phyloP scores from a whole-genome alignment of 2,888 invertebrate genomes.

The Himalopsyche japonica region DNA sequence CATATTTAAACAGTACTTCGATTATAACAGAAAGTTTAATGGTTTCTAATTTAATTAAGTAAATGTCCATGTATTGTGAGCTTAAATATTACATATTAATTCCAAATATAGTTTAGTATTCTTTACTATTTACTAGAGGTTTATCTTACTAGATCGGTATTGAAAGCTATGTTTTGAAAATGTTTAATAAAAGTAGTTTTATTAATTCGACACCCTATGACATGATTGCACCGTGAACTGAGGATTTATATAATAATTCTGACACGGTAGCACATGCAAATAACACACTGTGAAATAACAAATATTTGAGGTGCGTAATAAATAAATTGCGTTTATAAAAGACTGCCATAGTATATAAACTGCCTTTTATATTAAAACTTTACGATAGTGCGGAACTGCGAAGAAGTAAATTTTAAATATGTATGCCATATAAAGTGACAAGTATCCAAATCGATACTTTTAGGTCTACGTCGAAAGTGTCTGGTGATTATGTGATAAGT shows the following conservation, averaged over 20 bases:
- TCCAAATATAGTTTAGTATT: no score
- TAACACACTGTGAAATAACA: neutral
- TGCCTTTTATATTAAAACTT: constrained; percentile 33
- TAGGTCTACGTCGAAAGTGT: constrained; percentile 4
- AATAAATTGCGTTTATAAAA: constrained; percentile 28
- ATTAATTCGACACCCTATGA: neutral
- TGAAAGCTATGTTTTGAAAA: neutral
- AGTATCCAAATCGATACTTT: neutral
- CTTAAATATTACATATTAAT: no score
- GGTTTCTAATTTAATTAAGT: no score
- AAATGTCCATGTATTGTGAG: no score
- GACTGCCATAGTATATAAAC: constrained; percentile 41
- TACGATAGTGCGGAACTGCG: constrained; percentile 18
- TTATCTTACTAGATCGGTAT: no score
- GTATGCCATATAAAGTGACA: constrained; percentile 25
- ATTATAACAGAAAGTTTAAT: no score
- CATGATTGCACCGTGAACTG: neutral
- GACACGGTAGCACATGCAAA: neutral
- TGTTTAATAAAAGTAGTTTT: neutral
- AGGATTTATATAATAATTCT: neutral
- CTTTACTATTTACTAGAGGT: no score
- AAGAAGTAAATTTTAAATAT: constrained; percentile 2
- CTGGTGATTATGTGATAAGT: constrained; percentile 16
- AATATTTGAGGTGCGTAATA: neutral
- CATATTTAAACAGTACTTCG: no score